Evolutionary conservation across 2,797 vertebrate genomes (phyloP).

Genomic region (Remorina albescens): DNA sequence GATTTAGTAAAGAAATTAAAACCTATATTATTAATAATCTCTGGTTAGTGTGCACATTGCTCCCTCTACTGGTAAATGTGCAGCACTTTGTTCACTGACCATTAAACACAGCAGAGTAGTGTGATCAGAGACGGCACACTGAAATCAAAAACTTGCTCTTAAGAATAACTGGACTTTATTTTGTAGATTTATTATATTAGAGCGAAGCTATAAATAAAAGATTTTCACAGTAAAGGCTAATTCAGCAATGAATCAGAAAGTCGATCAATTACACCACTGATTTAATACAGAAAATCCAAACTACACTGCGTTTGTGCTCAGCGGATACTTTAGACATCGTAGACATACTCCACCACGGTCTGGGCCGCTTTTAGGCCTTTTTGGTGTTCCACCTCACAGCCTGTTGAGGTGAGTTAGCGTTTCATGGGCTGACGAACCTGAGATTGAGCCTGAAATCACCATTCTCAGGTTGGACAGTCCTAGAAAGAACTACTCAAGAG

Average conservation of each 20-base stretch:
- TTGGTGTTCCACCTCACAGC: conserved; percentile 10
- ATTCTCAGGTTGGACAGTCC: conserved; percentile 99
- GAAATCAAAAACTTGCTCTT: background rate
- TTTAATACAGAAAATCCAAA: background rate
- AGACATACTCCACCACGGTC: background rate
- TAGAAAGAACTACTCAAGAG: conserved; percentile 85
- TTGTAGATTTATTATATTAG: background rate
- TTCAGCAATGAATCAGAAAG: background rate
- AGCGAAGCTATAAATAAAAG: background rate
- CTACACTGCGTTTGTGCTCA: too few relatives aligned
- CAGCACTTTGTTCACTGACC: background rate
- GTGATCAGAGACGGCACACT: background rate
- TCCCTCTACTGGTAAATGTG: conserved; percentile 79
- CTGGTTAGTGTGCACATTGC: conserved; percentile 67
- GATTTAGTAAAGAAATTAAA: conserved; percentile 29
- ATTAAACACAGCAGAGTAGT: background rate
- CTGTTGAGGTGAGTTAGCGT: conserved; percentile 79
- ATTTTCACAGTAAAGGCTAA: background rate
- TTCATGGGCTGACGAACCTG: conserved; percentile 98
- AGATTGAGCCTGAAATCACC: conserved; percentile 91
- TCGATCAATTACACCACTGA: background rate
- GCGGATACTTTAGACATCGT: too few relatives aligned
- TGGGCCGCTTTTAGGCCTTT: background rate
- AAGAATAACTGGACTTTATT: background rate
- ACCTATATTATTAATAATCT: conserved; percentile 30